These are phyloP conservation scores for Drosophila bunnanda DNA, from an alignment of 2,888 invertebrate genomes.

Conservation along the genomic window DNA sequence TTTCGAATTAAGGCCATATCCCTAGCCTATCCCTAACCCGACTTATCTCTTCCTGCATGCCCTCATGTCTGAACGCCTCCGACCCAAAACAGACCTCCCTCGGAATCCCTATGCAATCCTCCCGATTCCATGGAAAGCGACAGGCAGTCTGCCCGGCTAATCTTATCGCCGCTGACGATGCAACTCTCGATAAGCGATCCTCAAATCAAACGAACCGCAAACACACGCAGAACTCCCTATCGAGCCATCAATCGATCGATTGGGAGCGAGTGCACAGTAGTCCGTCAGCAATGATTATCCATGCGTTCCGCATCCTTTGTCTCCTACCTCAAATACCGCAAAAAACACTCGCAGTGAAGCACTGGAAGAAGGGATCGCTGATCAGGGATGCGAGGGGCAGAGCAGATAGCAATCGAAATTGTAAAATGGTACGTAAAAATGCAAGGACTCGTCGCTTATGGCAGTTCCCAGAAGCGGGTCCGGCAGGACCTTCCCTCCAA, in stretches of 20 bases:
- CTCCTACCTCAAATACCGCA: conserved; percentile 71
- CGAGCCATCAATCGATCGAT: conserved; percentile 26
- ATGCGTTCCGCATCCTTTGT: conserved; percentile 60
- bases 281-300: conserved; percentile 65
- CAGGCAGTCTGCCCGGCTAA: conserved; percentile 60
- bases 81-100: conserved; percentile 35
- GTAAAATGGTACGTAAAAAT: conserved; percentile 75
- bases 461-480: conserved; percentile 56
- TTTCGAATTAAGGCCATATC: background rate
- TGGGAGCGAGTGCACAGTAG: conserved; percentile 57
- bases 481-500: conserved; percentile 51
- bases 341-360: conserved; percentile 22
- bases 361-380: conserved; percentile 7
- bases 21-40: background rate
- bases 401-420: conserved; percentile 71
- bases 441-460: conserved; percentile 38
- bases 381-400: conserved; percentile 21
- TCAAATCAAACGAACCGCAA: conserved; percentile 71
- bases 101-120: conserved; percentile 25
- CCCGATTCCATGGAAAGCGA: conserved; percentile 61
- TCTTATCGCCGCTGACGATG: conserved; percentile 62
- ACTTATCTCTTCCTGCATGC: conserved; percentile 18
- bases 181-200: conserved; percentile 54
- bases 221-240: conserved; percentile 23
- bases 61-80: conserved; percentile 33